These are phyloP conservation scores for Zygaena filipendulae DNA, from an alignment of 2,888 invertebrate species.

Conservation along the genomic window DNA sequence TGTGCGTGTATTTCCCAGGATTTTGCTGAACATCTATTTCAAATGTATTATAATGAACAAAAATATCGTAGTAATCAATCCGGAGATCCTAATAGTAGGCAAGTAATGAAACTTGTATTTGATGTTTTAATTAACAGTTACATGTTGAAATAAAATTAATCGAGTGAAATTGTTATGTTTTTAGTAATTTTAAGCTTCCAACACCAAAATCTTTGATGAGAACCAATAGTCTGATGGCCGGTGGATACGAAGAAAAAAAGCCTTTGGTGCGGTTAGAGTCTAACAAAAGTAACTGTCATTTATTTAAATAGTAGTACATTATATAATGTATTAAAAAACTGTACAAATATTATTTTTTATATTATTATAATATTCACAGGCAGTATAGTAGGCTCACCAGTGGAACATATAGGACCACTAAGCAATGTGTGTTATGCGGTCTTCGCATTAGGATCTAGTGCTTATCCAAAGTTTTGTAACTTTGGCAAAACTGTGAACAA, in stretches of 20 bases:
- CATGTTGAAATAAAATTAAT: too few species aligned
- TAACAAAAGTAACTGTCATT: constrained; percentile 44
- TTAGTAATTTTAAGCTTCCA: too few species aligned
- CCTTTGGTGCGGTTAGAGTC: constrained; percentile 70
- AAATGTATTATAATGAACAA: constrained; percentile 45
- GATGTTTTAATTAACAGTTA: too few species aligned
- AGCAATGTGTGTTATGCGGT: constrained; percentile 94
- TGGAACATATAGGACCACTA: constrained; percentile 86
- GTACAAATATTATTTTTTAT: too few species aligned
- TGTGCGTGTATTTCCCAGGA: too few species aligned
- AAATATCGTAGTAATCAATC: constrained; percentile 30
- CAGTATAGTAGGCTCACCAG: constrained; percentile 76
- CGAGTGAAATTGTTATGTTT: too few species aligned
- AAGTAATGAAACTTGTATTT: too few species aligned
- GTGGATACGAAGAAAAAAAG: constrained; percentile 61
- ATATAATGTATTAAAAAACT: too few species aligned
- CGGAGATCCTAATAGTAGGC: constrained; percentile 23
- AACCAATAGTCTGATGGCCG: constrained; percentile 75
- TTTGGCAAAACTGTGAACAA: constrained; percentile 94
- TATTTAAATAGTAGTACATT: too few species aligned
- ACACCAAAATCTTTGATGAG: constrained; percentile 90
- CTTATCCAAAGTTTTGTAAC: constrained; percentile 96
- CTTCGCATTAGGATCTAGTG: constrained; percentile 93
- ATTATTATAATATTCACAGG: constrained; percentile 66
- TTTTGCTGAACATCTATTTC: constrained; percentile 46